Evolutionary conservation across 2,888 invertebrate species (phyloP).

Genomic region (Cremastinae sp.): DNA sequence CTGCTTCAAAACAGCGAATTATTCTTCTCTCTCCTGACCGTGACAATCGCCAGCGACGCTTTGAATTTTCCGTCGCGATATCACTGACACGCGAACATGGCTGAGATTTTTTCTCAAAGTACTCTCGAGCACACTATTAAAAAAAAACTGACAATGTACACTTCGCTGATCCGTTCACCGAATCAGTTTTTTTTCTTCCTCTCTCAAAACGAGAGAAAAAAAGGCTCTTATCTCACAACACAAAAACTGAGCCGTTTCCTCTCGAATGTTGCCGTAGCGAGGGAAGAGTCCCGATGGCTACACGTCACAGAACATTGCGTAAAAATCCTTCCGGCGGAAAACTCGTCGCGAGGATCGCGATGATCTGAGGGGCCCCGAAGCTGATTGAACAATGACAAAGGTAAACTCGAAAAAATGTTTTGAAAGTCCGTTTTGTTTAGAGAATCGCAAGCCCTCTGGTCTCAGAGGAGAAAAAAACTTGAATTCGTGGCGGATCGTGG

Average conservation of each 20-base stretch:
- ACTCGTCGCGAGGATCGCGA: conserved; percentile 1
- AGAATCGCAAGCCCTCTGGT: conserved; percentile 22
- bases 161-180: conserved; percentile 27
- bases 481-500: conserved; percentile 64
- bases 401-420: conserved; percentile 4
- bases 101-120: conserved; percentile 17
- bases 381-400: conserved; percentile 28
- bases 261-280: not conserved
- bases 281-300: conserved; percentile 3
- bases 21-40: conserved; percentile 17
- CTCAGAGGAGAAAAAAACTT: conserved; percentile 4
- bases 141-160: conserved; percentile 6
- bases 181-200: conserved; percentile 22
- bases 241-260: conserved; percentile 24
- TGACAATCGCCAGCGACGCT: conserved; percentile 17
- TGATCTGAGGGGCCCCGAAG: conserved; percentile 35
- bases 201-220: not conserved
- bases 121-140: conserved; percentile 2
- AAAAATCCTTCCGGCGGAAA: conserved; percentile 32
- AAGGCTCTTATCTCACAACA: conserved; percentile 12
- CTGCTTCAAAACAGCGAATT: conserved; percentile 27
- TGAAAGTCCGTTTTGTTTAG: conserved; percentile 1
- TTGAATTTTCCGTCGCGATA: conserved; percentile 19
- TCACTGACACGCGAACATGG: conserved; percentile 51
- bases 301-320: conserved; percentile 35